Conservation (phyloP, 2,113 vertebrate genomes). For the Bujurquina vittata region DNA sequence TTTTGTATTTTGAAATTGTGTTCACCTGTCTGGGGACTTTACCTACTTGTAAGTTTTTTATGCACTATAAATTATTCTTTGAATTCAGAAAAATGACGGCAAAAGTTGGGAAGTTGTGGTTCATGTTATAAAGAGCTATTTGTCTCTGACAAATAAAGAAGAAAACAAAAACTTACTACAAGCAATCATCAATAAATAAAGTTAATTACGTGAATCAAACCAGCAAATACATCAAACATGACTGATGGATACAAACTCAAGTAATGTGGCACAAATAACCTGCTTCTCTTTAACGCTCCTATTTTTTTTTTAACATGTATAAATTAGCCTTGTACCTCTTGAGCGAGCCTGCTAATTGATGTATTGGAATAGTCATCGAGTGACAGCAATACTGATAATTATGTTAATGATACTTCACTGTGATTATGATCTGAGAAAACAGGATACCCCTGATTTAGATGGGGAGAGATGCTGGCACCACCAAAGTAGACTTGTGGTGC, state of each 20-base stretch:
- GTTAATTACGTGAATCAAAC: not conserved
- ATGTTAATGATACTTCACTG: conserved; percentile 45
- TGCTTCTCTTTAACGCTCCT: not conserved
- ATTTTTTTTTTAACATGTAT: not conserved
- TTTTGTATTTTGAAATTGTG: not conserved
- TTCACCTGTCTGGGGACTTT: not conserved
- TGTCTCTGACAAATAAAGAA: not conserved
- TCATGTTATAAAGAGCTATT: not conserved
- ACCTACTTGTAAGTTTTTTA: not conserved
- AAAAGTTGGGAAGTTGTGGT: not conserved
- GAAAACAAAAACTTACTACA: not conserved
- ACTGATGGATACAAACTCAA: not conserved
- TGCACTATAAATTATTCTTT: not conserved
- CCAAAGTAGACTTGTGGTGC: conserved; percentile 33
- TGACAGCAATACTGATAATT: conserved; percentile 31
- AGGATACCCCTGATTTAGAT: not conserved
- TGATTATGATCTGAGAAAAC: conserved; percentile 35
- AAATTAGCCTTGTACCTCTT: not conserved
- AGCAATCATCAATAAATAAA: not conserved
- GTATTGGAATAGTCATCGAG: conserved; percentile 9
- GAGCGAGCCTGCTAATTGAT: conserved; percentile 6
- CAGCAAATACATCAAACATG: not conserved
- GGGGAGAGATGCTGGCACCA: not conserved
- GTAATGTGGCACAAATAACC: not conserved
- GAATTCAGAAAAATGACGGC: not conserved